These are phyloP conservation scores for Nymphalis c-album DNA, from an alignment of 2,888 invertebrate species.

Conservation along the genomic window DNA sequence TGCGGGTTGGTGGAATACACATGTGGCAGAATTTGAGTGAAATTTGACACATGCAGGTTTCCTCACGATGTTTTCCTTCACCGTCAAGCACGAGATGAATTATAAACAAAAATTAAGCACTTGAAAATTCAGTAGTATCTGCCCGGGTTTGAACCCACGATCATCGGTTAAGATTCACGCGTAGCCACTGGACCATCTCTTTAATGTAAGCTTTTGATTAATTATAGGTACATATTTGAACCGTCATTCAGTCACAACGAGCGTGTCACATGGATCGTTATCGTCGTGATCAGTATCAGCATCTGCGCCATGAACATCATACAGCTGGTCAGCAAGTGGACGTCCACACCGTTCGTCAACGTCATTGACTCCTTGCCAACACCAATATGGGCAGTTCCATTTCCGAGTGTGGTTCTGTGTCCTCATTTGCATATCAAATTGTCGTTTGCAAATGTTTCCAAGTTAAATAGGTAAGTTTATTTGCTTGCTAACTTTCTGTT, in stretches of 20 bases:
- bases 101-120: too few species aligned
- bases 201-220: background rate
- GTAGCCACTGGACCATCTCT: too few species aligned
- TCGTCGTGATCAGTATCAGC: constrained; percentile 65
- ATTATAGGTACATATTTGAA: constrained; percentile 69
- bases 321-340: constrained; percentile 68
- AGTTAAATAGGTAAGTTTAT: constrained; percentile 57
- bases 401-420: constrained; percentile 72
- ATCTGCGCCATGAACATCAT: constrained; percentile 68
- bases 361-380: constrained; percentile 74
- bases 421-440: constrained; percentile 70
- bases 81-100: too few species aligned
- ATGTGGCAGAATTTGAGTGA: too few species aligned
- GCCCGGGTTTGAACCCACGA: too few species aligned
- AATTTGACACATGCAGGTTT: too few species aligned
- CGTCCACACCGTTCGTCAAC: constrained; percentile 71
- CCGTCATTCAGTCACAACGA: constrained; percentile 67
- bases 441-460: constrained; percentile 60
- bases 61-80: too few species aligned
- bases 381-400: constrained; percentile 75
- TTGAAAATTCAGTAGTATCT: too few species aligned
- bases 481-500: background rate
- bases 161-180: too few species aligned
- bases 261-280: constrained; percentile 64
- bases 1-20: too few species aligned